phyloP scores from a whole-genome alignment of 2,113 vertebrate genomes.

The Edolisoma coerulescens region DNA sequence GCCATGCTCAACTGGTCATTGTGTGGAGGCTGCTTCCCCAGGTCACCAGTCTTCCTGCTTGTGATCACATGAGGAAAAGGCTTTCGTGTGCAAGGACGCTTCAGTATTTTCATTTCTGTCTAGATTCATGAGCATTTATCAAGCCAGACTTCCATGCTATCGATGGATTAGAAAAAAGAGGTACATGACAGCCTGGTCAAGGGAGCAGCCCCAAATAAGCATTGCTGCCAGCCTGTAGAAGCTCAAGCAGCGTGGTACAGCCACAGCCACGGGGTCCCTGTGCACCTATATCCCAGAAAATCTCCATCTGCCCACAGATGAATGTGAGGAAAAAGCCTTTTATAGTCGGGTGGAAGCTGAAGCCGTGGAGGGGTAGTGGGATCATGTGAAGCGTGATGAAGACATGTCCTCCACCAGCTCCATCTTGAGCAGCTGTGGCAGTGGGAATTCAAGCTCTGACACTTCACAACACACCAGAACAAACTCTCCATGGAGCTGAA shows the following conservation, averaged over 20 bases:
- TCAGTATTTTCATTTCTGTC: not conserved
- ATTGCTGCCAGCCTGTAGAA: not conserved
- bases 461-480: not conserved
- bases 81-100: not conserved
- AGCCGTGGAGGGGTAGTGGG: not conserved
- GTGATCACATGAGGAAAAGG: not conserved
- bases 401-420: not conserved
- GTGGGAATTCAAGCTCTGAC: not conserved
- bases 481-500: not conserved
- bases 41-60: not conserved
- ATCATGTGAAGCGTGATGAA: not conserved
- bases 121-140: not conserved
- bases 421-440: rapidly evolving
- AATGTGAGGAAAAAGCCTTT: not conserved
- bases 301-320: not conserved
- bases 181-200: not conserved
- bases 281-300: not conserved
- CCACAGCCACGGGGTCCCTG: not conserved
- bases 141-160: not conserved
- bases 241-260: not conserved
- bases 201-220: not conserved
- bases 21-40: not conserved
- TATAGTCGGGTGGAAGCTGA: not conserved
- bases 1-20: not conserved
- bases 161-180: not conserved